phyloP scores from a whole-genome alignment of 2,113 vertebrate species.

The Triplophysa tibetana region DNA sequence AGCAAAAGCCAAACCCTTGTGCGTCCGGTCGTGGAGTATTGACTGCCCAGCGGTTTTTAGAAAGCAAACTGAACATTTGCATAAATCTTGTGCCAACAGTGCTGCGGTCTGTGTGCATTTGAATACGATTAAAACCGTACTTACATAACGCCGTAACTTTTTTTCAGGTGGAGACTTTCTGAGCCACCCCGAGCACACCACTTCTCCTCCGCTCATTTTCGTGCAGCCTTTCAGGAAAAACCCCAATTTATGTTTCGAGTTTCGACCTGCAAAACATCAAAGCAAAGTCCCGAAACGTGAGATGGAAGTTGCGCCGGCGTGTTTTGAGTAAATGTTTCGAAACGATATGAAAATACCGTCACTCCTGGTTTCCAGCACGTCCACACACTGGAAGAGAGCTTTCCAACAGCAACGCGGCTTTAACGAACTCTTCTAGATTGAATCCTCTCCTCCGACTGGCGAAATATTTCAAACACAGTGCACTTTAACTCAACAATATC shows the following conservation, averaged over 20 bases:
- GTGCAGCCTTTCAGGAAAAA: conserved; percentile 54
- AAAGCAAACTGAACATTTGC: conserved; percentile 40
- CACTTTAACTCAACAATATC: conserved; percentile 37
- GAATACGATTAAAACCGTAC: conserved; percentile 69
- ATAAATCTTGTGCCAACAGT: neutral
- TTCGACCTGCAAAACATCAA: conserved; percentile 58
- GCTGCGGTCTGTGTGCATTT: conserved; percentile 6
- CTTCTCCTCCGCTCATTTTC: conserved; percentile 91
- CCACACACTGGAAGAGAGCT: conserved; percentile 46
- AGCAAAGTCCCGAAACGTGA: neutral
- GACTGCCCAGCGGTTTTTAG: conserved; percentile 17
- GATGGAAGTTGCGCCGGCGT: conserved; percentile 23
- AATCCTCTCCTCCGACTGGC: conserved; percentile 29
- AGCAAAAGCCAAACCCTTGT: neutral
- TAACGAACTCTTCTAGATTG: conserved; percentile 33
- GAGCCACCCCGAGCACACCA: conserved; percentile 92
- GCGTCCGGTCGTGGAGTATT: neutral
- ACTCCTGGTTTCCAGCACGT: conserved; percentile 55
- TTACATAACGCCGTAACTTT: conserved; percentile 99
- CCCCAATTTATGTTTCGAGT: conserved; percentile 39
- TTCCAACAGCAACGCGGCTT: conserved; percentile 54
- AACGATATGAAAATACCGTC: conserved; percentile 59
- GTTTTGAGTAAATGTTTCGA: neutral
- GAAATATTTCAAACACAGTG: neutral
- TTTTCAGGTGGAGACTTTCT: conserved; percentile 98